Conservation (phyloP, 2,888 invertebrate species). For the Lithophane leautieri region DNA sequence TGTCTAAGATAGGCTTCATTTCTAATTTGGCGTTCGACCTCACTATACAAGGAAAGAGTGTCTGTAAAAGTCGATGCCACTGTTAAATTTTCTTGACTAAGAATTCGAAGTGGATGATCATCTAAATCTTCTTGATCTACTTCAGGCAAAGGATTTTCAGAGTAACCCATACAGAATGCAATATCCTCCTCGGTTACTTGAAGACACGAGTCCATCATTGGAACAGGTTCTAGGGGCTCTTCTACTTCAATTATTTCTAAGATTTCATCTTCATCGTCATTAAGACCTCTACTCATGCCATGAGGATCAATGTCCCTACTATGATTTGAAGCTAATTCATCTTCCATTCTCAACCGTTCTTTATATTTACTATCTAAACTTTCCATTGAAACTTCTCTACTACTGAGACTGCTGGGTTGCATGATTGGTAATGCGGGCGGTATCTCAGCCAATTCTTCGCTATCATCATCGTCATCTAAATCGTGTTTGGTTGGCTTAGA, state of each 20-base stretch:
- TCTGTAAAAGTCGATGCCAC: constrained; percentile 97
- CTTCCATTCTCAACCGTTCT: constrained; percentile 92
- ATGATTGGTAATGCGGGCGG: constrained; percentile 95
- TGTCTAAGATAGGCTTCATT: constrained; percentile 91
- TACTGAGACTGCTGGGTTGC: constrained; percentile 93
- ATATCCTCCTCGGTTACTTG: constrained; percentile 98
- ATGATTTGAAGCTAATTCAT: constrained; percentile 89
- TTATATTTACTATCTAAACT: constrained; percentile 94
- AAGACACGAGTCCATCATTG: constrained; percentile 96
- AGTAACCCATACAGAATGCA: constrained; percentile 94
- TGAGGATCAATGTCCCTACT: constrained; percentile 89
- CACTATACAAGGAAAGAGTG: constrained; percentile 92
- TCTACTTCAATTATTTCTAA: constrained; percentile 95
- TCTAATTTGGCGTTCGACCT: constrained; percentile 92
- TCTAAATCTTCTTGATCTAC: constrained; percentile 92
- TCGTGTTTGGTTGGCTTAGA: constrained; percentile 86
- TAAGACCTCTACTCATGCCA: constrained; percentile 86
- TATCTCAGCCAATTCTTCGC: constrained; percentile 94
- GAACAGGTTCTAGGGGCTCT: constrained; percentile 95
- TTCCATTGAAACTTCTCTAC: constrained; percentile 95
- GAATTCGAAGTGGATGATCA: constrained; percentile 96
- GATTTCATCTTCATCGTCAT: constrained; percentile 92
- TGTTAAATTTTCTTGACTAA: constrained; percentile 97
- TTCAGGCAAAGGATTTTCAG: constrained; percentile 93
- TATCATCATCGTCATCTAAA: constrained; percentile 93